phyloP scores from a whole-genome alignment of 2,888 invertebrate genomes.

The Rapana venosa region DNA sequence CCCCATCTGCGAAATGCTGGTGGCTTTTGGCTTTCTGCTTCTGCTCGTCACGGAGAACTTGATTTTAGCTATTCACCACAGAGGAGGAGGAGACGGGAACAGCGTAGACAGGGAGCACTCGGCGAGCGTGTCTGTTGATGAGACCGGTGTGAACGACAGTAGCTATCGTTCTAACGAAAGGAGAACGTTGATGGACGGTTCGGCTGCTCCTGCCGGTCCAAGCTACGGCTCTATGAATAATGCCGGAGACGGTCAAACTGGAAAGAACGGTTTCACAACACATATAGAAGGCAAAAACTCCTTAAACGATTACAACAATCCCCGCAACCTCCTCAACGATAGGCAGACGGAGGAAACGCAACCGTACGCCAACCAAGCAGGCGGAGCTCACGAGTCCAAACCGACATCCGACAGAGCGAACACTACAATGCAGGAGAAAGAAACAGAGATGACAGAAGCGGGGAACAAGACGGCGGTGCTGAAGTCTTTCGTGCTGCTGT shows the following conservation, averaged over 20 bases:
- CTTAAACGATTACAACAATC: neutral
- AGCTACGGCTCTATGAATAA: neutral
- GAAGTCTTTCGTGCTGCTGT: conserved; percentile 43
- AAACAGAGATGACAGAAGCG: neutral
- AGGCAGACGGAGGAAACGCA: neutral
- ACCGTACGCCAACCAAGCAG: neutral
- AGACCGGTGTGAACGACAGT: neutral
- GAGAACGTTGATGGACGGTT: neutral
- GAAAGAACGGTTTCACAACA: neutral
- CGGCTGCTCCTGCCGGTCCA: neutral
- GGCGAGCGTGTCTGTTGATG: neutral
- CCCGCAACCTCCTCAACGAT: neutral
- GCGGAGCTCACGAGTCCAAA: neutral
- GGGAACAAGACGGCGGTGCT: neutral
- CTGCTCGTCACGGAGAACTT: conserved; percentile 11
- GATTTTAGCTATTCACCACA: neutral
- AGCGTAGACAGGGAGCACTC: neutral
- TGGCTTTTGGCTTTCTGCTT: conserved; percentile 22
- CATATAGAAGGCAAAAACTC: neutral
- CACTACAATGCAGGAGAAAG: neutral
- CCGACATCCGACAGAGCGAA: neutral
- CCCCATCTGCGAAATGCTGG: conserved; percentile 13
- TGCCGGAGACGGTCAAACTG: neutral
- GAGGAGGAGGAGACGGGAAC: neutral
- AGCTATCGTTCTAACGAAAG: neutral